Conservation (phyloP, 2,888 invertebrate species). For the Cephus spinipes region DNA sequence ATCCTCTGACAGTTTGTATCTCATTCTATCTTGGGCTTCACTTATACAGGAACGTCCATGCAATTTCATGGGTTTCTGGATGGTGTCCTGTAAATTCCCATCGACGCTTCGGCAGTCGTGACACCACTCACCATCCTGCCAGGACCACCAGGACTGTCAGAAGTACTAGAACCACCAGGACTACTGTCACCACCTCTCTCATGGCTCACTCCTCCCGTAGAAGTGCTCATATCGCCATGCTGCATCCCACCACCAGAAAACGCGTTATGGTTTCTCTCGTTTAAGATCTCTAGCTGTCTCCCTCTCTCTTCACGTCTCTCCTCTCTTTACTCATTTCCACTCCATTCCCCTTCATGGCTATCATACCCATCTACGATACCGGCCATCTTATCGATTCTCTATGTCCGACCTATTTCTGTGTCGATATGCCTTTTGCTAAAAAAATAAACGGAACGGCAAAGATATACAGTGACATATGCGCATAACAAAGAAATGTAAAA, state of each 20-base stretch:
- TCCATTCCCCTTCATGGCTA: background rate
- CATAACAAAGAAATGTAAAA: background rate
- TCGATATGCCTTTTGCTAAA: background rate
- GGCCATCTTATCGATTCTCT: background rate
- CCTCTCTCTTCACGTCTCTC: background rate
- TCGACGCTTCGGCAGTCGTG: constrained; percentile 56
- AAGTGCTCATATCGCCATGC: constrained; percentile 52
- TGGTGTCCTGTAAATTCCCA: constrained; percentile 60
- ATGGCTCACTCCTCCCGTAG: constrained; percentile 60
- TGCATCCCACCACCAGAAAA: constrained; percentile 55
- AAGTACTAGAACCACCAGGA: constrained; percentile 47
- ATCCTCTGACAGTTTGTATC: background rate
- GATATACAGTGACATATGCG: background rate
- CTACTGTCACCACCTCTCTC: constrained; percentile 60
- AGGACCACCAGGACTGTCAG: background rate
- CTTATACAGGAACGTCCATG: constrained; percentile 56
- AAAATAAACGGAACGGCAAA: background rate
- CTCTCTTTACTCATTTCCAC: background rate
- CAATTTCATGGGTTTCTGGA: constrained; percentile 59
- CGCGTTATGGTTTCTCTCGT: constrained; percentile 63
- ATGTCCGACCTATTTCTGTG: background rate
- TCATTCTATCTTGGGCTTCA: background rate
- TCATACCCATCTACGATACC: background rate
- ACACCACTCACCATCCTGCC: constrained; percentile 32
- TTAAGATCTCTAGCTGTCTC: constrained; percentile 29